A percentile compares a stretch with the other conserved stretches of the same genome.
phyloP scores from a whole-genome alignment of 2,888 invertebrate species.

The Silvanus unidentatus region DNA sequence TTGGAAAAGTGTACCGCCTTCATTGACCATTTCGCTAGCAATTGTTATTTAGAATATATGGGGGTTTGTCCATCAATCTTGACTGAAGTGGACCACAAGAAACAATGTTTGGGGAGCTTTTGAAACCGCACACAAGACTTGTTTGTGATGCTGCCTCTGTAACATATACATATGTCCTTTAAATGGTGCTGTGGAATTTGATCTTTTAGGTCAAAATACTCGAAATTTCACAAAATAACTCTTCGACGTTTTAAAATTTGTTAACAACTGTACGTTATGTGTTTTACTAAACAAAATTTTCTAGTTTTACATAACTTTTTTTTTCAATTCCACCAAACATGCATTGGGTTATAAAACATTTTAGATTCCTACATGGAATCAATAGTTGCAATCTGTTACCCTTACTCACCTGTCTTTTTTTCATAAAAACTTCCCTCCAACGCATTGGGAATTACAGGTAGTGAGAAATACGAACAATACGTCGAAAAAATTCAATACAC shows the following conservation, averaged over 20 bases:
- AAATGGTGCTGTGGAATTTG: constrained; percentile 1
- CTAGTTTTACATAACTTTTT: background rate
- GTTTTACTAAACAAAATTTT: too few species aligned
- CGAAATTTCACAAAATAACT: background rate
- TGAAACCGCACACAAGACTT: background rate
- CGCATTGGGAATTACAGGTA: constrained; percentile 18
- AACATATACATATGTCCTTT: constrained; percentile 5
- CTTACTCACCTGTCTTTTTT: constrained; percentile 1
- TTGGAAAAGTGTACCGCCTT: constrained; percentile 3
- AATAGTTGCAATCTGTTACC: background rate
- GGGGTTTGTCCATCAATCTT: constrained; percentile 14
- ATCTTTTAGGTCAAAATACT: constrained; percentile 1
- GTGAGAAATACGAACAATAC: constrained; percentile 12
- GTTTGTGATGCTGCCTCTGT: constrained; percentile 2
- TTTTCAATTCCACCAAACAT: background rate
- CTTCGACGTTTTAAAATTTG: too few species aligned
- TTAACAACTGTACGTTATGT: too few species aligned
- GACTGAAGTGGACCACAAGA: constrained; percentile 8
- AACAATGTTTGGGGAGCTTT: background rate
- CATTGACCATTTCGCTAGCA: constrained; percentile 15
- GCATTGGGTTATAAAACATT: background rate
- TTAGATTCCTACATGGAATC: background rate
- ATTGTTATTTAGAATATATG: constrained; percentile 9
- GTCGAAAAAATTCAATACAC: constrained; percentile 13
- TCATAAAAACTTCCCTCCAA: constrained; percentile 7